A percentile compares a stretch with the other conserved stretches of the same genome.
These are phyloP conservation scores for Heliconius hortense DNA, from an alignment of 2,888 invertebrate genomes.

Conservation along the genomic window DNA sequence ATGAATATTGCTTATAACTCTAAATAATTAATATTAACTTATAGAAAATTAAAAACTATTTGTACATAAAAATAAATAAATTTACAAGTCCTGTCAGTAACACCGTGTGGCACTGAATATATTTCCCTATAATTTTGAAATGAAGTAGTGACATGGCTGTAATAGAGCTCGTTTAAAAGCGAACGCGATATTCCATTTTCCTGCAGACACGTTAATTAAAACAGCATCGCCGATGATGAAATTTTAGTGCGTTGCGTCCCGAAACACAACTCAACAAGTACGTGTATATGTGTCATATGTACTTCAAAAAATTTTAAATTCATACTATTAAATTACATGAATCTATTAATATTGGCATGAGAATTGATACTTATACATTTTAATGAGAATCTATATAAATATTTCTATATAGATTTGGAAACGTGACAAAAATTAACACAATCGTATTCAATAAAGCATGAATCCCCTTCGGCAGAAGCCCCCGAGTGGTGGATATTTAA, in stretches of 20 bases:
- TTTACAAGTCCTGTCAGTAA: neutral
- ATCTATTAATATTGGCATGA: too few relatives aligned
- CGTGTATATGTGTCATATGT: neutral
- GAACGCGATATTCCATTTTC: conserved; percentile 20
- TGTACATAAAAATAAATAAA: neutral
- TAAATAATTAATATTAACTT: too few relatives aligned
- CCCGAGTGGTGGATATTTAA: neutral
- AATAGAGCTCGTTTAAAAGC: conserved; percentile 16
- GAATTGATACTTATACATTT: neutral
- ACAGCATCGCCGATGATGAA: conserved; percentile 3
- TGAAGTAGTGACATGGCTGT: conserved; percentile 9
- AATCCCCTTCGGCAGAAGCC: neutral
- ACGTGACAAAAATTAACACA: neutral
- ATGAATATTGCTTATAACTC: too few relatives aligned
- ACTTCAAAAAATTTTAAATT: neutral
- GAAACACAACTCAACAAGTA: neutral
- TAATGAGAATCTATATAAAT: neutral
- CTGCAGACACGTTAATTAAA: conserved; percentile 18
- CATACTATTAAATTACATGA: neutral
- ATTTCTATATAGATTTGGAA: neutral
- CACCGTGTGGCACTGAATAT: neutral
- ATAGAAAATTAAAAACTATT: too few relatives aligned
- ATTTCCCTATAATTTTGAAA: conserved; percentile 7
- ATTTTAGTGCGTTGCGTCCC: neutral
- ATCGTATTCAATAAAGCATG: neutral